Percentiles rank a stretch among this genome's conserved stretches.
These are phyloP conservation scores for Rhabdomys pumilio DNA, from an alignment of 2,797 vertebrate species.

Conservation along the genomic window DNA sequence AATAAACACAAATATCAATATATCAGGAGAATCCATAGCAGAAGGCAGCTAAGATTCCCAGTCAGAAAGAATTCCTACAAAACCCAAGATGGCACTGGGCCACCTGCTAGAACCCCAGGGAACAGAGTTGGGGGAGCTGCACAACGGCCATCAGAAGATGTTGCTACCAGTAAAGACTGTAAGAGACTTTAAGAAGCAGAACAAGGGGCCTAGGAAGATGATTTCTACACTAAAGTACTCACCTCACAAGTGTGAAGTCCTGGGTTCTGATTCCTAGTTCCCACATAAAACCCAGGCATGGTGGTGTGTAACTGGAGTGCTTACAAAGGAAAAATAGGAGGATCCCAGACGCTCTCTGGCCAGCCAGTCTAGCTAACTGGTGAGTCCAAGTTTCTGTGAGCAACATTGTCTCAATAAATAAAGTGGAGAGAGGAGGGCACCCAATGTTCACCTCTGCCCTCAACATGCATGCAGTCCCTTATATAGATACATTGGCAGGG, in stretches of 20 bases:
- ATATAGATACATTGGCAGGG: background rate
- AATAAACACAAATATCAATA: background rate
- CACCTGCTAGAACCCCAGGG: background rate
- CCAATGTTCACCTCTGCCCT: background rate
- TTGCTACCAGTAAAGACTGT: background rate
- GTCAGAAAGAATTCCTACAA: background rate
- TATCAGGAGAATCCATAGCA: background rate
- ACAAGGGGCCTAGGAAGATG: background rate
- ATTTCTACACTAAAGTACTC: background rate
- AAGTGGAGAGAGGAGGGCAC: background rate
- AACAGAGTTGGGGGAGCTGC: background rate
- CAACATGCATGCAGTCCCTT: no score
- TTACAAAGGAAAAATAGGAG: background rate
- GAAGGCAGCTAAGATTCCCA: background rate
- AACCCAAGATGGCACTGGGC: background rate
- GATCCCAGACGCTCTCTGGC: background rate
- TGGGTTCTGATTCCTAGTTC: background rate
- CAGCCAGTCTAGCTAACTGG: no score
- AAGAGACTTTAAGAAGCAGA: background rate
- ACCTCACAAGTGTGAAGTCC: background rate
- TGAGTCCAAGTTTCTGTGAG: background rate
- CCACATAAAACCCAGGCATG: background rate
- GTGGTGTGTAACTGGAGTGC: background rate
- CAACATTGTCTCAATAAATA: background rate
- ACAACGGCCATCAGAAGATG: background rate